phyloP scores from a whole-genome alignment of 1,140 invertebrate genomes.

The Cylas formicarius region DNA sequence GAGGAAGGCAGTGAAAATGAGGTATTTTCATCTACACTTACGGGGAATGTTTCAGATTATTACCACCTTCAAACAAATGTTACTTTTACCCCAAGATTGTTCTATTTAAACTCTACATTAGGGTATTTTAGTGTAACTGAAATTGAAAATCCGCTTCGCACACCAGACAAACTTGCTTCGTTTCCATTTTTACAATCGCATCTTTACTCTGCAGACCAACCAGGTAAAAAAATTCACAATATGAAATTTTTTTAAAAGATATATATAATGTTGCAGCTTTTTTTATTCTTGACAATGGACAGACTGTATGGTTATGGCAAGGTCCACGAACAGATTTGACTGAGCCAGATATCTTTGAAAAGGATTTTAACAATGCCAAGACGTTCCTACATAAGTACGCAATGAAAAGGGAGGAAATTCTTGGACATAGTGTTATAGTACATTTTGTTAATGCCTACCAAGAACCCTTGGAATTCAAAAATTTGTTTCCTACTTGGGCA shows the following conservation, averaged over 20 bases:
- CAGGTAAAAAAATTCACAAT: constrained; percentile 17
- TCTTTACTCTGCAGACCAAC: constrained; percentile 24
- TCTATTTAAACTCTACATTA: constrained; percentile 27
- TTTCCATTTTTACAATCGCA: constrained; percentile 29
- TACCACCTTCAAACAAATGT: constrained; percentile 2
- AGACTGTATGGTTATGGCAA: constrained; percentile 28
- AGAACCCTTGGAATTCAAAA: constrained; percentile 23
- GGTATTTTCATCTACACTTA: constrained; percentile 12
- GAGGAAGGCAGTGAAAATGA: constrained; percentile 15
- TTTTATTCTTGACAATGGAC: constrained; percentile 26
- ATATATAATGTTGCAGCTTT: constrained; percentile 18
- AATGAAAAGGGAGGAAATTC: constrained; percentile 11
- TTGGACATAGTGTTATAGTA: constrained; percentile 9
- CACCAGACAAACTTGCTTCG: constrained; percentile 10
- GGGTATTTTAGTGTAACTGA: constrained; percentile 24
- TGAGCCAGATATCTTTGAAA: constrained; percentile 6
- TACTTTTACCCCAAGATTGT: constrained; percentile 23
- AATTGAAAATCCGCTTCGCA: constrained; percentile 23
- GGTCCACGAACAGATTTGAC: constrained; percentile 2
- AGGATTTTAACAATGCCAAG: constrained; percentile 15
- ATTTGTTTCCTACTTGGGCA: constrained; percentile 25
- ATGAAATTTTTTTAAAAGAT: not conserved
- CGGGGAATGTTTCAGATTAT: constrained; percentile 11
- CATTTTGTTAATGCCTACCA: constrained; percentile 12
- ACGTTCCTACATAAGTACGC: constrained; percentile 15